phyloP scores from a whole-genome alignment of 2,797 vertebrate species.

The Anabacerthia variegaticeps region DNA sequence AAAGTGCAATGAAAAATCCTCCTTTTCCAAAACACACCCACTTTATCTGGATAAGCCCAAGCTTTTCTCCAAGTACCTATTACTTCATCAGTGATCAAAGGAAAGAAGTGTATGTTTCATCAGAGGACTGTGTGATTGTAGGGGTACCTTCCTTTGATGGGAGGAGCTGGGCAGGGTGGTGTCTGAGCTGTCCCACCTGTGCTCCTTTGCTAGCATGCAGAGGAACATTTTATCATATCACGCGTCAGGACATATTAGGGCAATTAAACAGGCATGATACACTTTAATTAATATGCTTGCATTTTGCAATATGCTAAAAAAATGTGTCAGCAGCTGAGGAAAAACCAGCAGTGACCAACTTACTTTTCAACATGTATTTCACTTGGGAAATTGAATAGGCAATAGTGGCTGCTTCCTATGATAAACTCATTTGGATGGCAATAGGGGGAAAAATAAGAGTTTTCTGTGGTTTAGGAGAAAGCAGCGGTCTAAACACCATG shows the following conservation, averaged over 20 bases:
- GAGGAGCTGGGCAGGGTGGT: not conserved
- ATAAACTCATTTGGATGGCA: conserved; percentile 4
- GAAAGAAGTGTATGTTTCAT: not conserved
- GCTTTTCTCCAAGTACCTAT: not conserved
- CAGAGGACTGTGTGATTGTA: not conserved
- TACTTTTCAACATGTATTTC: conserved; percentile 25
- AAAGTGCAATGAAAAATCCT: not conserved
- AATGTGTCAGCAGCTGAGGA: not conserved
- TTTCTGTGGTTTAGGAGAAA: not conserved
- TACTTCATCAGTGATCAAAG: not conserved
- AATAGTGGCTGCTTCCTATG: not conserved
- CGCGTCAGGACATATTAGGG: not conserved
- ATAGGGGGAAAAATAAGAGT: not conserved
- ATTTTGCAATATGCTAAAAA: not conserved
- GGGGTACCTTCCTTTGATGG: not conserved
- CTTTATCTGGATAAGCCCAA: not conserved
- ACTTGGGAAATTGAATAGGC: not conserved
- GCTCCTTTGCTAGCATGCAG: not conserved
- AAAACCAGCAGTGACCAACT: not conserved
- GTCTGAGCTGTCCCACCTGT: not conserved
- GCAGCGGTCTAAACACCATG: not conserved
- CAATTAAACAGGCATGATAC: not conserved
- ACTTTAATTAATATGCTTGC: not conserved
- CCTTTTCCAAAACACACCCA: not conserved
- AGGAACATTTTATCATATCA: not conserved